Base-by-base conservation (phyloP, 2,888 invertebrate genomes). In the Tachystola acroxantha region DNA sequence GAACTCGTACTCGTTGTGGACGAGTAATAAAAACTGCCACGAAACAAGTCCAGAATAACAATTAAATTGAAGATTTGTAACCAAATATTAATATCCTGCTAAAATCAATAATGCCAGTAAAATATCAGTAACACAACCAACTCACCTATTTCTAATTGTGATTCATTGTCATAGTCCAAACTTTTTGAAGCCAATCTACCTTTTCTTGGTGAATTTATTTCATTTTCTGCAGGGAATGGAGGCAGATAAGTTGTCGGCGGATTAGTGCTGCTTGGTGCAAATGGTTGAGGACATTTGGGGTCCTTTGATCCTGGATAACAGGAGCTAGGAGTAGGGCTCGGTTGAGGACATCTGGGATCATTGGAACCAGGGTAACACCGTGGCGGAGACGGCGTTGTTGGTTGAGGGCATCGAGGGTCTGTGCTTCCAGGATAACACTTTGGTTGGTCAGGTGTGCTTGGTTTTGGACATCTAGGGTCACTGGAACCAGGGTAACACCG, bases 221-320 rank as follows among this genome's bases (percentile, higher is more conserved):
- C 81, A 50, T 85, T 84, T 44, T 74, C 79, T 36, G 61, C 60
- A 0, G 81, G 77, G 50, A 81, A 78, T 7, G 88, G 88, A 4
- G 88, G 86, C 20, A 88, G 62, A 45, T 88, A 88, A 7, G 84
- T 82, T 1, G 80, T 69, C 40, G 86, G 76, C 44, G 88, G 73
- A 45, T 78, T 75, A 16, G 79, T 71, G 50, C 82, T 74, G 42
- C 74, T 74, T 14, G 79, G 71, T 41, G 81, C 70, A 60, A 88
- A 73, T 22, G 80, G 78, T 48, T 85, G 73, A 27, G 73, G 82
- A 52, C 76, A 82, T 56, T 65, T 81, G 5, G 82, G 77, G 46
- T 84, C 71, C 47, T 47, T 73, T 26, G 69, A 79, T 34, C 88
- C 65, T 26, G 79, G 65, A 57, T 82, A 74, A 68, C 88, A 68